phyloP scores from a whole-genome alignment of 2,113 vertebrate species.

The Nanorana parkeri region DNA sequence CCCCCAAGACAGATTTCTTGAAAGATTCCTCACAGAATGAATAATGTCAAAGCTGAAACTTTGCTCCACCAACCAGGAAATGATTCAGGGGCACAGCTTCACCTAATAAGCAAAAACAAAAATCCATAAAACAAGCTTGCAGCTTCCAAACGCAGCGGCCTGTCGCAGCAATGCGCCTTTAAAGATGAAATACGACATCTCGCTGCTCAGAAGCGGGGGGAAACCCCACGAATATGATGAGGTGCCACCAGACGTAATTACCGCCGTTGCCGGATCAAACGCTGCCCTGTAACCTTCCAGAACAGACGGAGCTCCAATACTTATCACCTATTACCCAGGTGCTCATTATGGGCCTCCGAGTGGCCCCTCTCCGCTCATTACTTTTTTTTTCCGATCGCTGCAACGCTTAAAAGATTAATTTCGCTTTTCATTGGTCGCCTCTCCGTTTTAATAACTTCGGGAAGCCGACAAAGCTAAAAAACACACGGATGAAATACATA shows the following conservation, averaged over 20 bases:
- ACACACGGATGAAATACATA: too few relatives aligned
- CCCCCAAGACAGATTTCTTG: too few relatives aligned
- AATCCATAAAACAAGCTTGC: too few relatives aligned
- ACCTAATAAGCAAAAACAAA: too few relatives aligned
- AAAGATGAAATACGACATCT: too few relatives aligned
- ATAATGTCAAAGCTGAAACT: too few relatives aligned
- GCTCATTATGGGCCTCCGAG: conserved; percentile 28
- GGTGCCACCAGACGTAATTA: conserved; percentile 35
- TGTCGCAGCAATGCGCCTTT: too few relatives aligned
- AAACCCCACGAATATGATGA: conserved; percentile 28
- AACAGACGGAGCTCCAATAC: conserved; percentile 36
- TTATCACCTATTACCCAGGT: conserved; percentile 50
- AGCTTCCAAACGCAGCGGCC: too few relatives aligned
- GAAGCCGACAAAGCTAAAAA: conserved; percentile 32
- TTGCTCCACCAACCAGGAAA: too few relatives aligned
- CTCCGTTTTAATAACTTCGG: not conserved
- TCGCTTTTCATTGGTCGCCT: not conserved
- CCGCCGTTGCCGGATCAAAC: conserved; percentile 36
- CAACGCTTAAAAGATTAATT: not conserved
- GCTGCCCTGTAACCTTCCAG: conserved; percentile 31
- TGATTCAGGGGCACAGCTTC: too few relatives aligned
- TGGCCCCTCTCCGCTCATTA: not conserved
- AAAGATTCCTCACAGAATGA: too few relatives aligned
- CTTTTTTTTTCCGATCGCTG: not conserved
- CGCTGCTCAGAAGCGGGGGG: not conserved